Base-by-base conservation (phyloP, 2,888 invertebrate genomes). In the Lamellibrachia satsuma region DNA sequence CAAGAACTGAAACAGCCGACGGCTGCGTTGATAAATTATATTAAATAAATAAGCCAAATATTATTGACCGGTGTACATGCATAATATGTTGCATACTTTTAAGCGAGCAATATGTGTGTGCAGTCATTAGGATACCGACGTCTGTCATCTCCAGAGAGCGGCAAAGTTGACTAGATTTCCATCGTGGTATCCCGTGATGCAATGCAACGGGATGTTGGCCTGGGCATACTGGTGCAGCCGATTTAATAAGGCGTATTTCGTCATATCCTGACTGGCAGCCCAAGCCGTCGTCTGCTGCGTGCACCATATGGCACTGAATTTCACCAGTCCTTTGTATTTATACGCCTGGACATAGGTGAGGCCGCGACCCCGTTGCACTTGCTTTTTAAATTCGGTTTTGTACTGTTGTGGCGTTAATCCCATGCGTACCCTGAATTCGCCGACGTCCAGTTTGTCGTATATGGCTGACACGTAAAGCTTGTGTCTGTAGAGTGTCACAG, bases 161-260 rank as follows among this genome's bases (percentile, higher is more conserved):
- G 95, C 95, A 94, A 95, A 96, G 92, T 95, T 95, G 3, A 95
- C 92, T 3, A 94, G 94, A 52, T 95, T 95, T 92, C 96, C 95
- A 51, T 95, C 94, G 57, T 93, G 57, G 92, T 96, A 96, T n/a
- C 95, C 94, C 92, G 95, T 95, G 52, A 96, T 90, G 92, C 94
- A 95, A 90, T 94, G 93, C 0, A 95, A 93, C 3, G 93, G 94
- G 6, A 95, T 94, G 93, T 95, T 95, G 51, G 93, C 92, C 8
- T 93, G 93, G 52, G 95, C 94, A 92, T 95, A 95, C 92, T 95
- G 94, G 8, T 93, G 93, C 91, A 96, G 92, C 91, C 95, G 95
- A 93, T 95, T 95, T 57, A 95, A 92, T 90, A 96, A 94, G 4
- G 95, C 95, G 94, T 95, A 95, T 91, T 94, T 94, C 39, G 96